Evolutionary conservation across 1,140 invertebrate species (phyloP), one percentile per base, ranked within the genome.

Genomic region (Nasonia longicornis): DNA sequence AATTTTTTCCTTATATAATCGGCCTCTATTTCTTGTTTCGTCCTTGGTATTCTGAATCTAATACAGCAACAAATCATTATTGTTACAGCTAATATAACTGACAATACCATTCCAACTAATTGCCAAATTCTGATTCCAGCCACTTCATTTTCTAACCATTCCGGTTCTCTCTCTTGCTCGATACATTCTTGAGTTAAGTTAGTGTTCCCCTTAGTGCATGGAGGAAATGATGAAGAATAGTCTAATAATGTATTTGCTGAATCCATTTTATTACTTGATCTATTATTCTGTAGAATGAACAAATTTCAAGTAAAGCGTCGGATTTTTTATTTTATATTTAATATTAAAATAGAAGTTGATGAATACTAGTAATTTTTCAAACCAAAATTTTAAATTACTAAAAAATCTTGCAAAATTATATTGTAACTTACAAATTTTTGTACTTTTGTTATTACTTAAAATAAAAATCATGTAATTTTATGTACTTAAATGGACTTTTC

Each of bases 1-100:
- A 98, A 94, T 88, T 95, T 95, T 85, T 96, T 95, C 6, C 97
- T 91, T 83, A 96, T 93, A 89, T 96, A 97, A 90, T 98, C 96
- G 0, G 96, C 96, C 88, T 98, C 96, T 73, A 98, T 98, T 89
- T 98, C 96, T 89, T 98, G 96, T 87, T 97, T 98, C 0, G 96
- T 98, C 35, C 96, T 92, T 2, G 97, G 97, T 84, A 98, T 95
- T 42, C 97, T 93, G 86, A 97, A 96, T 78, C 95, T 94, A 72
- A 96, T 93, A 85, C 96, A 97, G 86, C 96, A 97, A 86, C 96
- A 97, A 71, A 97, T 87, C 83, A 96, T 93, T 78, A 97, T 94
- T 71, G 95, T 84, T 22, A 90, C 84, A 2, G 85, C 85, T 45
- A 91, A 80, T 20, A 90, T 63, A 76, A 89, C 89, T 85, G 88